phyloP scores from a whole-genome alignment of 1,140 invertebrate genomes.

The Calephelis nemesis region DNA sequence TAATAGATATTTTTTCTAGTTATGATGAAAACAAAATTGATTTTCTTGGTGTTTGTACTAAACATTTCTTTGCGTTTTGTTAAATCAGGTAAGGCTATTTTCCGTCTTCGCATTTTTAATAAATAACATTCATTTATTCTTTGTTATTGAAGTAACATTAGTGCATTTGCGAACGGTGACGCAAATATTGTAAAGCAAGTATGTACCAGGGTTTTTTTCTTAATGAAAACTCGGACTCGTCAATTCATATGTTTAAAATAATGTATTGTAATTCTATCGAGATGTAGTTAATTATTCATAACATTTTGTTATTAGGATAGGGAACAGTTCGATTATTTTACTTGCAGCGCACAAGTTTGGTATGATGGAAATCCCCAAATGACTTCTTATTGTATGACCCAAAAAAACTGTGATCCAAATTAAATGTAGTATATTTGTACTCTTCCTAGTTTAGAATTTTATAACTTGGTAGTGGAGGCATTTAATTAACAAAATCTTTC shows the following conservation, averaged over 20 bases:
- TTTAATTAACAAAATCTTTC: too few relatives aligned
- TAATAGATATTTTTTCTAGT: constrained; percentile 36
- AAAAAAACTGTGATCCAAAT: too few relatives aligned
- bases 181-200: constrained; percentile 20
- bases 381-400: too few relatives aligned
- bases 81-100: constrained; percentile 38
- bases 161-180: constrained; percentile 19
- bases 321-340: too few relatives aligned
- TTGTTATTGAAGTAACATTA: constrained; percentile 18
- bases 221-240: neutral
- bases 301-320: too few relatives aligned
- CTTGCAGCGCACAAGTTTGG: too few relatives aligned
- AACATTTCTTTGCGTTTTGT: constrained; percentile 35
- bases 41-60: constrained; percentile 33
- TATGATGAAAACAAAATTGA: constrained; percentile 33
- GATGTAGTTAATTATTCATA: neutral
- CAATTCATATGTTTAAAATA: too few relatives aligned
- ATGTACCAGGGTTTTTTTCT: neutral
- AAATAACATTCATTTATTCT: constrained; percentile 26
- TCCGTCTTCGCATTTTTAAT: constrained; percentile 24
- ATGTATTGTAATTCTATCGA: too few relatives aligned
- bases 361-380: too few relatives aligned
- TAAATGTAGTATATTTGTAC: too few relatives aligned
- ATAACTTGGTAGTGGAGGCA: too few relatives aligned
- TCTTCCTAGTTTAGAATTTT: too few relatives aligned